A percentile compares a stretch with the other conserved stretches of the same genome.
These are phyloP conservation scores for Oenanthe melanoleuca DNA, from an alignment of 2,113 vertebrate species.

Conservation along the genomic window DNA sequence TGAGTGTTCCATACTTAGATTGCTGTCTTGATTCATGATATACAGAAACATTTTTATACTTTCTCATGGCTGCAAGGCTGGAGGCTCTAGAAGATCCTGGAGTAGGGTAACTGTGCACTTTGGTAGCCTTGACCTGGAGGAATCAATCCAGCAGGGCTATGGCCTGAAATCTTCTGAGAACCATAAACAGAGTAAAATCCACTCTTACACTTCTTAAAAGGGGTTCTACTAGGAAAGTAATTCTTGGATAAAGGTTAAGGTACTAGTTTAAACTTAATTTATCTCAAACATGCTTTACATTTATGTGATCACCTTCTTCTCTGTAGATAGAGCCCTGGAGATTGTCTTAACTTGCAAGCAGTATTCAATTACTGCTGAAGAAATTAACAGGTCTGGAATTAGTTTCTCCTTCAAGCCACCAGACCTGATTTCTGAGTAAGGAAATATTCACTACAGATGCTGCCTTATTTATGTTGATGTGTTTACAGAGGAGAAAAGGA, in stretches of 20 bases:
- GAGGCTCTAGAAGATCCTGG: background rate
- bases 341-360: background rate
- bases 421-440: background rate
- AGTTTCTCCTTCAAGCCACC: background rate
- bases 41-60: background rate
- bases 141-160: background rate
- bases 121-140: background rate
- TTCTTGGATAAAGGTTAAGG: background rate
- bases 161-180: background rate
- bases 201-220: background rate
- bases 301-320: background rate
- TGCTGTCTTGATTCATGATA: background rate
- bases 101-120: background rate
- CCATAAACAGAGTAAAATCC: background rate
- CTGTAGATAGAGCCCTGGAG: background rate
- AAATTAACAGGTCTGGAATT: background rate
- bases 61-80: background rate
- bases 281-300: background rate
- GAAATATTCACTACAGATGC: background rate
- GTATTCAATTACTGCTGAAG: background rate
- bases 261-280: background rate
- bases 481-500: background rate
- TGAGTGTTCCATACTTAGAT: background rate
- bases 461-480: background rate
- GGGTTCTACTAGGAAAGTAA: background rate